Evolutionary conservation across 1,140 invertebrate species (phyloP).

Genomic region (Globodera ellingtonae): DNA sequence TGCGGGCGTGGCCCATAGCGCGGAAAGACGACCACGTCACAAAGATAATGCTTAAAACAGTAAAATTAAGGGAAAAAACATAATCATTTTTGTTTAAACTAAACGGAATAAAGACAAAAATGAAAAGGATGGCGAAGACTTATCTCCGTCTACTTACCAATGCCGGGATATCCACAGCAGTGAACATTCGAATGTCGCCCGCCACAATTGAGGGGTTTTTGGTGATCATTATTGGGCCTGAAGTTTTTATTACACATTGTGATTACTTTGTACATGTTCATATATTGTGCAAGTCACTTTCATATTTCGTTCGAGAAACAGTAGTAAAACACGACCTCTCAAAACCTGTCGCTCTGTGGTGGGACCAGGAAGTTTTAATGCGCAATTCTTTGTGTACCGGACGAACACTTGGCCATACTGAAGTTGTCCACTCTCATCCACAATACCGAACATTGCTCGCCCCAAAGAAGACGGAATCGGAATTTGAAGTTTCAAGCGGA

Average conservation of each 20-base stretch:
- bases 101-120: background rate
- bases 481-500: constrained; percentile 59
- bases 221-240: constrained; percentile 63
- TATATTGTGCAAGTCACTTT: background rate
- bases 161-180: constrained; percentile 64
- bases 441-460: constrained; percentile 65
- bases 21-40: constrained; percentile 68
- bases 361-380: constrained; percentile 30
- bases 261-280: constrained; percentile 1
- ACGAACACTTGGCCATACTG: constrained; percentile 66
- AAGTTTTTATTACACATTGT: constrained; percentile 19
- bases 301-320: background rate
- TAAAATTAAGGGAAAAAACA: no score
- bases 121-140: background rate
- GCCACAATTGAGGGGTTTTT: constrained; percentile 67
- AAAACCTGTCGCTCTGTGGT: constrained; percentile 39
- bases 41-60: constrained; percentile 55
- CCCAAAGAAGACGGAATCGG: constrained; percentile 60
- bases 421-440: constrained; percentile 65
- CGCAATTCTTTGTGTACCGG: constrained; percentile 57
- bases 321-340: constrained; percentile 15
- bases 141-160: constrained; percentile 28
- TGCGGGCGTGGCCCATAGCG: constrained; percentile 66
- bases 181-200: constrained; percentile 67
- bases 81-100: no score